These are phyloP conservation scores for Hemichromis elongatus DNA, from an alignment of 2,113 vertebrate genomes.

Conservation along the genomic window DNA sequence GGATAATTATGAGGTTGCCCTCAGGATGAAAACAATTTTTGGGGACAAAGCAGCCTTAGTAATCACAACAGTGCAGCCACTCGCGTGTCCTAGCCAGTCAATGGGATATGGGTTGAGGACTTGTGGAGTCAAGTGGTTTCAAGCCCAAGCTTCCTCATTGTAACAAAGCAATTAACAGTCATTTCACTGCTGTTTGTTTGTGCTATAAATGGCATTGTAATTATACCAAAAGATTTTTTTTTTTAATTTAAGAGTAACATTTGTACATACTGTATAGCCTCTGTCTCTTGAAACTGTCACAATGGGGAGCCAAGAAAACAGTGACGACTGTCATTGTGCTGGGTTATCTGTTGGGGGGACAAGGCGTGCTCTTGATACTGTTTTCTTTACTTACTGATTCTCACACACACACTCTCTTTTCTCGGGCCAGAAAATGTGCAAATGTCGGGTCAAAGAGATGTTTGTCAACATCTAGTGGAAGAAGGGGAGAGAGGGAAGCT, in stretches of 20 bases:
- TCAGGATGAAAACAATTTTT: conserved; percentile 53
- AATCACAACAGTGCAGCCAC: conserved; percentile 61
- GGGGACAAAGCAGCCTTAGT: conserved; percentile 41
- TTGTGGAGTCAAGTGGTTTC: conserved; percentile 68
- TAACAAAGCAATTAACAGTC: conserved; percentile 64
- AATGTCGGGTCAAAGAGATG: conserved; percentile 70
- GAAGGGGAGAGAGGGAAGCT: conserved; percentile 41
- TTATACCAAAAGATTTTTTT: conserved; percentile 44
- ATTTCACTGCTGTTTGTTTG: conserved; percentile 63
- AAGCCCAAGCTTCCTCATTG: conserved; percentile 53
- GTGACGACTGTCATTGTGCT: conserved; percentile 7
- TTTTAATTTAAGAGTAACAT: conserved; percentile 33
- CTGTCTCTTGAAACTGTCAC: conserved; percentile 45
- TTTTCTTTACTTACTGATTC: not conserved
- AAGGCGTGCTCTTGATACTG: not conserved
- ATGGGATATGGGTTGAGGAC: conserved; percentile 51
- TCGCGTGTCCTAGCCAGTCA: conserved; percentile 49
- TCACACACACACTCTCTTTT: conserved; percentile 22
- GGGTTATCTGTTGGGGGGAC: not conserved
- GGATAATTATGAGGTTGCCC: conserved; percentile 56
- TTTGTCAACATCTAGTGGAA: conserved; percentile 73
- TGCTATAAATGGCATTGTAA: conserved; percentile 56
- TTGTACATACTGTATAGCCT: conserved; percentile 22
- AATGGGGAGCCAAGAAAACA: conserved; percentile 23
- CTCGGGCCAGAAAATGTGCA: conserved; percentile 47